A percentile compares a stretch with the other conserved stretches of the same genome.
Conservation (phyloP, 2,797 vertebrate genomes). For the Pseudomugil gertrudae region DNA sequence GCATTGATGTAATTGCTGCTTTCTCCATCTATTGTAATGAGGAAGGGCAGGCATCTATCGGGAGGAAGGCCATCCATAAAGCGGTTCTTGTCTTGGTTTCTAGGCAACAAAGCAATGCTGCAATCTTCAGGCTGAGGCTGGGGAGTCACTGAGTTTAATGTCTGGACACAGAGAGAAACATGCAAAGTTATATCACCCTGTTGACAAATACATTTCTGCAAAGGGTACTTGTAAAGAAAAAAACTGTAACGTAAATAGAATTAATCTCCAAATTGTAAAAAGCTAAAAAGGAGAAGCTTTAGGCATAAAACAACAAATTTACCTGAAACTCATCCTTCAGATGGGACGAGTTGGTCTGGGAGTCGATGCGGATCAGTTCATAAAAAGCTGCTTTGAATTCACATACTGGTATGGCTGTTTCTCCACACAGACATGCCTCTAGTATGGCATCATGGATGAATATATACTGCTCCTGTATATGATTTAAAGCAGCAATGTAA, state of each 20-base stretch:
- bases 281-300: too few species aligned
- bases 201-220: not conserved
- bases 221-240: not conserved
- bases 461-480: constrained; percentile 94
- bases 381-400: constrained; percentile 99
- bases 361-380: constrained; percentile 99
- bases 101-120: constrained; percentile 97
- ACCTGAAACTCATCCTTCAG: constrained; percentile 99
- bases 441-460: constrained; percentile 99
- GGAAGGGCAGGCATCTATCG: constrained; percentile 98
- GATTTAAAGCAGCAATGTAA: constrained; percentile 40
- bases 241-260: not conserved
- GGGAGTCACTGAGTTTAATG: constrained; percentile 98
- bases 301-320: constrained; percentile 26
- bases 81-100: constrained; percentile 99
- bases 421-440: constrained; percentile 98
- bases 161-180: constrained; percentile 77
- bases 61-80: constrained; percentile 99
- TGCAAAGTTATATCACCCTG: not conserved
- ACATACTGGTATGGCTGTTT: constrained; percentile 96
- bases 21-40: constrained; percentile 98
- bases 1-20: constrained; percentile 98
- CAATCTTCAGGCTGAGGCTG: constrained; percentile 98
- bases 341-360: constrained; percentile 98
- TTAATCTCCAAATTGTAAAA: too few species aligned